Percentiles rank a stretch among this genome's conserved stretches.
phyloP scores from a whole-genome alignment of 2,888 invertebrate genomes.

The Hypomecis punctinalis region DNA sequence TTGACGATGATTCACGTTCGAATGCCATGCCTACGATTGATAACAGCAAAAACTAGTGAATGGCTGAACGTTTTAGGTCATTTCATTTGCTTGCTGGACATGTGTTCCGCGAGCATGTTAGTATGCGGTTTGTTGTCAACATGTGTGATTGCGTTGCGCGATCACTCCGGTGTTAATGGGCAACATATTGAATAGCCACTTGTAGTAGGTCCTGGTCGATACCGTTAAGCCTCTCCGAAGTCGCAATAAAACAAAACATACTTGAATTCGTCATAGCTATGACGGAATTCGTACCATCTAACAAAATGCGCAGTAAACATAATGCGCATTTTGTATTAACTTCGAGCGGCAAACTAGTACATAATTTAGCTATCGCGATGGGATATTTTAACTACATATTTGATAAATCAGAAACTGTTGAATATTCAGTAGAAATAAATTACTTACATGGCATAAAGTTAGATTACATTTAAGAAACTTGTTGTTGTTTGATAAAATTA shows the following conservation, averaged over 20 bases:
- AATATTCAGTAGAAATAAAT: slow-evolving; percentile 34
- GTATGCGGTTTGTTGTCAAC: slow-evolving; percentile 66
- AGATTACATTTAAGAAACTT: slow-evolving; percentile 8
- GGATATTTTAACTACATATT: slow-evolving; percentile 26
- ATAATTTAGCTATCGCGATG: slow-evolving; percentile 14
- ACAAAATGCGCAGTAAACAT: slow-evolving; percentile 31
- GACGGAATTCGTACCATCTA: slow-evolving; percentile 12
- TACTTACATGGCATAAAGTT: slow-evolving; percentile 16
- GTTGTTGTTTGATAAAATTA: not conserved
- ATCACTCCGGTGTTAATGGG: slow-evolving; percentile 22
- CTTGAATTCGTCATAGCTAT: slow-evolving; percentile 21
- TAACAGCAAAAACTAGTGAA: slow-evolving; percentile 80
- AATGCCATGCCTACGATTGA: slow-evolving; percentile 82
- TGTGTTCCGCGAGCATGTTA: slow-evolving; percentile 54
- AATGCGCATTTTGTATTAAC: slow-evolving; percentile 32
- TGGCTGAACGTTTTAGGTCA: slow-evolving; percentile 75
- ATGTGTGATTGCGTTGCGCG: slow-evolving; percentile 45
- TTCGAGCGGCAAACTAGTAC: slow-evolving; percentile 16
- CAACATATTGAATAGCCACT: slow-evolving; percentile 19
- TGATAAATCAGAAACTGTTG: slow-evolving; percentile 33
- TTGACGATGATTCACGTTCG: slow-evolving; percentile 82
- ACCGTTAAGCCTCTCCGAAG: slow-evolving; percentile 10
- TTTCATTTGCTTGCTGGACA: slow-evolving; percentile 69
- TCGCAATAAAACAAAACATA: slow-evolving; percentile 8
- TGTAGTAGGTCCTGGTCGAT: slow-evolving; percentile 25